phyloP scores from a whole-genome alignment of 2,797 vertebrate genomes.

The Hypotaenidia okinawae region DNA sequence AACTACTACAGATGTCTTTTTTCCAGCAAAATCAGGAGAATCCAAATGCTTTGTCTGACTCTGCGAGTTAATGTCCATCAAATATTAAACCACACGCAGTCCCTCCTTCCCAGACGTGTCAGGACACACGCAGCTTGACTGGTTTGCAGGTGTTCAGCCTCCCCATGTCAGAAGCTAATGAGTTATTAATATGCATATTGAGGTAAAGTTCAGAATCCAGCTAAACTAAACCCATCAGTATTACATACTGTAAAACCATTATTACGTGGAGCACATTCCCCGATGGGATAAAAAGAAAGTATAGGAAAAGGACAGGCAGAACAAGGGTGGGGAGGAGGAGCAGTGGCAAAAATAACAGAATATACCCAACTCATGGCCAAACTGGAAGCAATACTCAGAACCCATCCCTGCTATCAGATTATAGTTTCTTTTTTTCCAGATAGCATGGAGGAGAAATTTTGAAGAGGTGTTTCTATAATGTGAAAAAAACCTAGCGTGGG shows the following conservation, averaged over 20 bases:
- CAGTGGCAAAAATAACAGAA: neutral
- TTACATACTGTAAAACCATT: neutral
- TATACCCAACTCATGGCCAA: neutral
- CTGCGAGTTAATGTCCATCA: neutral
- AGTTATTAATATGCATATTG: neutral
- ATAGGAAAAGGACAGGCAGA: neutral
- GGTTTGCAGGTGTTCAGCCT: neutral
- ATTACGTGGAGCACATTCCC: neutral
- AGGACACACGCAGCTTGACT: rapidly evolving
- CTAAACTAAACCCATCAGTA: neutral
- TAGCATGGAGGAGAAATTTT: neutral
- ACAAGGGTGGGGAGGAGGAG: neutral
- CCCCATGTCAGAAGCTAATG: neutral
- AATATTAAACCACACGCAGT: neutral
- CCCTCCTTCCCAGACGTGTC: neutral
- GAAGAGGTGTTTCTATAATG: neutral
- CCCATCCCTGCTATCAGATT: neutral
- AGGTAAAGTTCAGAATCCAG: neutral
- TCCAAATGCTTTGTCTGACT: neutral
- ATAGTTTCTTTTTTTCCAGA: neutral
- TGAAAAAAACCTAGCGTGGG: neutral
- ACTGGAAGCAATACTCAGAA: neutral
- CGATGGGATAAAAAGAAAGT: neutral
- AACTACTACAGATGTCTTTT: slow-evolving; percentile 39
- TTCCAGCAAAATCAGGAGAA: slow-evolving; percentile 13